Percentiles rank a stretch among this genome's conserved stretches.
phyloP scores from a whole-genome alignment of 1,140 invertebrate species.

The Copidosoma floridanum region DNA sequence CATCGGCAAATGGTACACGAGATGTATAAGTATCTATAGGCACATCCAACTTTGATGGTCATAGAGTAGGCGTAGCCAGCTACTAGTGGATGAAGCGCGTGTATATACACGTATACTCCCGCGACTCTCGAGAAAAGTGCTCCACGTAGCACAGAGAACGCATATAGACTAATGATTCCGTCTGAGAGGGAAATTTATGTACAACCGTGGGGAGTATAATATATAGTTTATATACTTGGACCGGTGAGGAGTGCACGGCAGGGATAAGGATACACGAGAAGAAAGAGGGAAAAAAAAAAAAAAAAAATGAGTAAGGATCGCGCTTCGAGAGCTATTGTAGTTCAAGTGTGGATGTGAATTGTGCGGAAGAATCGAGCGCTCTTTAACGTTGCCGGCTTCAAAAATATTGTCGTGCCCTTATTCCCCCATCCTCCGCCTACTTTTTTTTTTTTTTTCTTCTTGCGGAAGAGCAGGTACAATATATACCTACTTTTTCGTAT shows the following conservation, averaged over 20 bases:
- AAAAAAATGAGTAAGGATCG: conserved; percentile 11
- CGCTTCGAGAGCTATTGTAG: conserved; percentile 18
- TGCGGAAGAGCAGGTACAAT: no score
- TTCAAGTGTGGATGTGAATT: no score
- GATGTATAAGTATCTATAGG: no score
- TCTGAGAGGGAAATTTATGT: conserved; percentile 54
- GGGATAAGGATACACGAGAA: conserved; percentile 2
- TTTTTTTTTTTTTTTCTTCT: no score
- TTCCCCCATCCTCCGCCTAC: no score
- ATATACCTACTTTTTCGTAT: no score
- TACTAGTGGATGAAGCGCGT: no score
- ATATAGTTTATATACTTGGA: conserved; percentile 48
- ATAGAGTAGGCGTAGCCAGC: no score
- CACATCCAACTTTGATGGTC: no score
- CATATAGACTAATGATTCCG: conserved; percentile 48
- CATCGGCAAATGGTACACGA: no score
- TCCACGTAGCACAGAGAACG: conserved; percentile 11
- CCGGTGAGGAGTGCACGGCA: conserved; percentile 37
- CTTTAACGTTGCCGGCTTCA: no score
- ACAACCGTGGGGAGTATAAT: conserved; percentile 22
- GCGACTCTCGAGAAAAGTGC: conserved; percentile 35
- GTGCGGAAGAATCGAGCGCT: conserved; percentile 7
- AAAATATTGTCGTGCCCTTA: no score
- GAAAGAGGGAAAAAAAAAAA: conserved; percentile 12
- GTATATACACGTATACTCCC: conserved; percentile 47